These are phyloP conservation scores for Mixornis gularis DNA, from an alignment of 2,113 vertebrate genomes.

Conservation along the genomic window DNA sequence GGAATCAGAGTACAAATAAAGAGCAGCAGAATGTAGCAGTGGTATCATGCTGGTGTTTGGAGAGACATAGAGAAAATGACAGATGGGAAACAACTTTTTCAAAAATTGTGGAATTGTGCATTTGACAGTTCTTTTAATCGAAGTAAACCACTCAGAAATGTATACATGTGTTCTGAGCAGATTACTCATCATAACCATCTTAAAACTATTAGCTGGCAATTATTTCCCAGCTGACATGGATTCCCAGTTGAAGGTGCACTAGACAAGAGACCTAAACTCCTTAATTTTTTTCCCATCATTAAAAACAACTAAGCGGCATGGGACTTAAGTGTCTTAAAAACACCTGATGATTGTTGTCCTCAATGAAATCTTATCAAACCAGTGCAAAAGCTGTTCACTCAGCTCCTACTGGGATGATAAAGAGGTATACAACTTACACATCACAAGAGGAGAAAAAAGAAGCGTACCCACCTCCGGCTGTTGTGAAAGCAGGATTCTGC, in stretches of 20 bases:
- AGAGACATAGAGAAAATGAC: not conserved
- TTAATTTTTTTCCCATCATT: not conserved
- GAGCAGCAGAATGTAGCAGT: not conserved
- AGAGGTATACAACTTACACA: not conserved
- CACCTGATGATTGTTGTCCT: not conserved
- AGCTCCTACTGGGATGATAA: not conserved
- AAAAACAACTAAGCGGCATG: not conserved
- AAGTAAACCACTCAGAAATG: not conserved
- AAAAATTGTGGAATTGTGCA: not conserved
- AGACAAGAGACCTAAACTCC: not conserved
- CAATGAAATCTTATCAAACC: not conserved
- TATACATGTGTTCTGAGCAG: not conserved
- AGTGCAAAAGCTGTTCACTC: not conserved
- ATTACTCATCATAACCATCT: not conserved
- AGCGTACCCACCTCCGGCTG: not conserved
- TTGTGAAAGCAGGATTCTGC: not conserved
- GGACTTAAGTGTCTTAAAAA: not conserved
- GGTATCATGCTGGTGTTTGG: not conserved
- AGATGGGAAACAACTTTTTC: not conserved
- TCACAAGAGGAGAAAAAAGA: not conserved
- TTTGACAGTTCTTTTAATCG: not conserved
- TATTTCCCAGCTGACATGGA: not conserved
- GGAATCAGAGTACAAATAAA: not conserved
- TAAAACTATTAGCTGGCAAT: not conserved
- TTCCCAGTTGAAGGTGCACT: not conserved